Base-by-base conservation (phyloP, 2,113 vertebrate species). In the Tachuris rubrigastra region DNA sequence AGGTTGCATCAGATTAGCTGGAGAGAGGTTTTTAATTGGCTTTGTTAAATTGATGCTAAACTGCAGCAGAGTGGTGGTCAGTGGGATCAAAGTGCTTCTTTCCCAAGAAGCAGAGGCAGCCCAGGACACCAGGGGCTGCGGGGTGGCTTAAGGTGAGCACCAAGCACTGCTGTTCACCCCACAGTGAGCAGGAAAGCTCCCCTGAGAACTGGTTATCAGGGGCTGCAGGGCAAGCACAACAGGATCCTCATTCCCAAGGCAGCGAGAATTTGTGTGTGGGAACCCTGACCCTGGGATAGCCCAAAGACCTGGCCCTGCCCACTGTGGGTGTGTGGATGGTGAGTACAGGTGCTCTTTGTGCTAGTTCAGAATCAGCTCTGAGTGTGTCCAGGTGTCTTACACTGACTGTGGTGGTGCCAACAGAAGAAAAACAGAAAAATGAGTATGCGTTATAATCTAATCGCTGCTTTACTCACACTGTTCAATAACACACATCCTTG, bases 261-360 rank as follows among this genome's bases (percentile, higher is more conserved):
- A 49, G 19, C 0, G 0, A 4, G 33, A 60, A 41, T 18, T 35
- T 0, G 6, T 1, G 35, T 0, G 16, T 4, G 65, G 41, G 58
- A 69, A 2, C 19, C 31, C n/a, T 33, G 21, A 5, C 37, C 10
- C 15, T 20, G 11, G 25, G 37, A 9, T 2, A 28, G 5, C 7
- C 27, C 44, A 39, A 5, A 33, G 73, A 63, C 56, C 8, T 1
- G 8, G 8, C 58, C 67, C 3, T 0, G 1, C n/a, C 3, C 13
- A 1, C 42, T 8, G 11, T 19, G 56, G 46, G 12, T 35, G 27
- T 3, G 0, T 6, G n/a, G 47, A 8, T 11, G 41, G 18, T 33
- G 44, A 42, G 27, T 46, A 19, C 4, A 12, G 22, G 9, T 10
- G 1, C 5, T 8, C n/a, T 30, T 28, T 33, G 39, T 35, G 59